Base-by-base conservation (phyloP, 2,113 vertebrate species). In the Proterorhinus semilunaris region DNA sequence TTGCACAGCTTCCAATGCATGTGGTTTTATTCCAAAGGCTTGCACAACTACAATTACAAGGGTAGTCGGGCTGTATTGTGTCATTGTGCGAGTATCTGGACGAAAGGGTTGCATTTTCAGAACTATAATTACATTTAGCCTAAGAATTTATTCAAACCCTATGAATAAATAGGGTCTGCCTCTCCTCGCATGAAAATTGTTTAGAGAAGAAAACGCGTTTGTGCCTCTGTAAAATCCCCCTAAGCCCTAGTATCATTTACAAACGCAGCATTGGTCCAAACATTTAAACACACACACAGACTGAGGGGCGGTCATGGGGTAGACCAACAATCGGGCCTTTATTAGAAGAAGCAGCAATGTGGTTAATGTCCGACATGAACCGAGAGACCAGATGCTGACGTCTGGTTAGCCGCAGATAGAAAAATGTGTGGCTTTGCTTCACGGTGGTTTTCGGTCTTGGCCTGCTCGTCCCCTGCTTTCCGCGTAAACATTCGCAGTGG, bases 381-480 rank as follows among this genome's bases (percentile, higher is more conserved):
- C 42, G 21, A 55, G 58, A 75, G 59, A 73, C 52, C 82, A 82
- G 64, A 80, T 80, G 79, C 58, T 66, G 36, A n/a, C n/a, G 17
- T 74, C 36, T 69, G 62, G 67, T 80, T 80, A 50, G 44, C 52
- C 16, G 9, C 72, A 71, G 52, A 61, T 65, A 13, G 57, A 52
- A 76, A 78, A 70, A 69, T 78, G 48, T 76, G 78, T 6, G 74
- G 74, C 82, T 82, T 79, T 70, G 72, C 10, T 42, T 51, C 42
- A 2, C 8, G 43, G 6, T 6, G 52, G 44, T 66, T 70, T 42
- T 63, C 45, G 21, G 12, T 17, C 62, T 36, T 2, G 46, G 17
- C 13, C 67, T 47, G 36, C 27, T 36, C 27, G 36, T 17, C 1
- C 43, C 21, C 1, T 17, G 61, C 4, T 63, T 21, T 49, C 7